Conservation (phyloP, 2,888 invertebrate species). For the Carabus problematicus region DNA sequence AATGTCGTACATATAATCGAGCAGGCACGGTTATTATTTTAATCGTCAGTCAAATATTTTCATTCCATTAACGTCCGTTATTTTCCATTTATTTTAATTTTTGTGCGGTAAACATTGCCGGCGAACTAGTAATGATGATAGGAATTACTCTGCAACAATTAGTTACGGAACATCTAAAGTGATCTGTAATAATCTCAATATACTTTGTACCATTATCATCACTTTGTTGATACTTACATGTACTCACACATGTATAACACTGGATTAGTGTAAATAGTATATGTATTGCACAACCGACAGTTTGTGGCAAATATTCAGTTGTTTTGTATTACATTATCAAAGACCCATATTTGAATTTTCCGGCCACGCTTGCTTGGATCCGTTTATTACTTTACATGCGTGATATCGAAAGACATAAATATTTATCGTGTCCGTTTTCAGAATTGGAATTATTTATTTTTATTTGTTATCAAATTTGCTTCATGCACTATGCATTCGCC, state of each 20-base stretch:
- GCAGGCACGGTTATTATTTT: slow-evolving; percentile 34
- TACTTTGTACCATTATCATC: no score
- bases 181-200: no score
- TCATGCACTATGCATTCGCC: slow-evolving; percentile 54
- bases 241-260: no score
- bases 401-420: slow-evolving; percentile 38
- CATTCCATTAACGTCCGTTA: slow-evolving; percentile 40
- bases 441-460: slow-evolving; percentile 42
- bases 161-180: neutral
- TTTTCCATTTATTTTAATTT: slow-evolving; percentile 41
- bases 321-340: no score
- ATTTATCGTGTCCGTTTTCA: slow-evolving; percentile 41
- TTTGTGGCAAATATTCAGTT: no score
- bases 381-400: neutral
- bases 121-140: neutral
- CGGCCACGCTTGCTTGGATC: no score
- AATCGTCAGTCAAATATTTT: slow-evolving; percentile 39
- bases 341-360: no score
- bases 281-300: no score
- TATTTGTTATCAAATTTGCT: slow-evolving; percentile 61
- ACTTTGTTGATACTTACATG: no score
- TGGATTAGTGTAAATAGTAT: no score
- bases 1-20: slow-evolving; percentile 38
- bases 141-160: neutral
- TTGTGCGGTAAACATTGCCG: slow-evolving; percentile 28